Evolutionary conservation across 2,888 invertebrate genomes (phyloP).

Genomic region (Coelopa pilipes): DNA sequence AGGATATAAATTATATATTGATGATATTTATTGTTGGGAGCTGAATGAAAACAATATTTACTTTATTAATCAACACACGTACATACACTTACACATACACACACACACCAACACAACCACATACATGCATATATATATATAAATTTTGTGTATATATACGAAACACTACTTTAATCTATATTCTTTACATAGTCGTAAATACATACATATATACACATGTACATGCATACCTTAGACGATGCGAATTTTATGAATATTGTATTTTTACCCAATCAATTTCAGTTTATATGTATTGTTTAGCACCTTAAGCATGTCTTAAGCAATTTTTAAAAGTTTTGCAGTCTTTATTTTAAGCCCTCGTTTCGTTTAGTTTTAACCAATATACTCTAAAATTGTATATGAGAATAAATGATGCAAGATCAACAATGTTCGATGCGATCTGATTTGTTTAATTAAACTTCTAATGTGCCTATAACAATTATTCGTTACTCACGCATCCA

Average conservation of each 20-base stretch:
- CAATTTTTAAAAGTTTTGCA: background rate
- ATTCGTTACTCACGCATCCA: conserved; percentile 20
- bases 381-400: background rate
- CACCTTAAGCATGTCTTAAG: conserved; percentile 10
- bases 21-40: conserved; percentile 32
- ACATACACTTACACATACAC: conserved; percentile 9
- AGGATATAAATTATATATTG: conserved; percentile 42
- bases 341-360: background rate
- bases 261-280: no score
- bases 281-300: conserved; percentile 9
- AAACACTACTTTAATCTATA: background rate
- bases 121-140: background rate
- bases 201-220: background rate
- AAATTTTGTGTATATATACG: background rate
- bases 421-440: background rate
- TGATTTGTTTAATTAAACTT: conserved; percentile 24
- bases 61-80: conserved; percentile 10
- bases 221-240: background rate
- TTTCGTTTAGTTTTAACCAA: conserved; percentile 6
- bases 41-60: conserved; percentile 28
- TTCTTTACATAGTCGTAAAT: background rate
- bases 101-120: conserved; percentile 5
- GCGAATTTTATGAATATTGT: background rate
- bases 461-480: conserved; percentile 33
- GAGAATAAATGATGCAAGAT: no score